Evolutionary conservation across 1,140 invertebrate genomes (phyloP).

Genomic region (Samia ricini): DNA sequence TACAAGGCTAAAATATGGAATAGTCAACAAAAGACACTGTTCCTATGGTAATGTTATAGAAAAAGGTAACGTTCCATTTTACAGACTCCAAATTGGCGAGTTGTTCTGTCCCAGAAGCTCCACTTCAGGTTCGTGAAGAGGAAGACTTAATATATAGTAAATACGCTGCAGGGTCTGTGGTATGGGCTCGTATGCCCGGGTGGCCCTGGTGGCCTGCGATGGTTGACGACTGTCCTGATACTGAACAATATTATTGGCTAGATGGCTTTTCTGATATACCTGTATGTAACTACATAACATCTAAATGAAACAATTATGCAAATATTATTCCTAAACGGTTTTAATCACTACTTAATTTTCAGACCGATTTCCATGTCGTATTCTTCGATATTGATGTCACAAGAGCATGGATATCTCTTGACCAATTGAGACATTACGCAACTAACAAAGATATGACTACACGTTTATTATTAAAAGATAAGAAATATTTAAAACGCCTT

Average conservation of each 20-base stretch:
- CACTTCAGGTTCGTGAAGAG: slow-evolving; percentile 53
- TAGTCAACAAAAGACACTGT: no score
- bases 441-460: slow-evolving; percentile 41
- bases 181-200: slow-evolving; percentile 80
- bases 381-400: slow-evolving; percentile 79
- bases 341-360: no score
- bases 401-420: slow-evolving; percentile 75
- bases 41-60: no score
- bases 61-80: background rate
- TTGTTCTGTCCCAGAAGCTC: slow-evolving; percentile 74
- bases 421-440: slow-evolving; percentile 62
- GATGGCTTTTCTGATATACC: slow-evolving; percentile 73
- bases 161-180: slow-evolving; percentile 81
- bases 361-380: slow-evolving; percentile 81
- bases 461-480: slow-evolving; percentile 20
- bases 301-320: background rate
- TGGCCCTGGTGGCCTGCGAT: slow-evolving; percentile 88
- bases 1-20: no score
- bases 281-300: no score
- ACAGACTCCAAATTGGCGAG: slow-evolving; percentile 43
- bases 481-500: slow-evolving; percentile 46
- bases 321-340: no score
- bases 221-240: slow-evolving; percentile 84
- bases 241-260: slow-evolving; percentile 79
- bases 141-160: slow-evolving; percentile 78